Evolutionary conservation across 2,113 vertebrate genomes (phyloP).

Genomic region (Formicarius rufipectus): DNA sequence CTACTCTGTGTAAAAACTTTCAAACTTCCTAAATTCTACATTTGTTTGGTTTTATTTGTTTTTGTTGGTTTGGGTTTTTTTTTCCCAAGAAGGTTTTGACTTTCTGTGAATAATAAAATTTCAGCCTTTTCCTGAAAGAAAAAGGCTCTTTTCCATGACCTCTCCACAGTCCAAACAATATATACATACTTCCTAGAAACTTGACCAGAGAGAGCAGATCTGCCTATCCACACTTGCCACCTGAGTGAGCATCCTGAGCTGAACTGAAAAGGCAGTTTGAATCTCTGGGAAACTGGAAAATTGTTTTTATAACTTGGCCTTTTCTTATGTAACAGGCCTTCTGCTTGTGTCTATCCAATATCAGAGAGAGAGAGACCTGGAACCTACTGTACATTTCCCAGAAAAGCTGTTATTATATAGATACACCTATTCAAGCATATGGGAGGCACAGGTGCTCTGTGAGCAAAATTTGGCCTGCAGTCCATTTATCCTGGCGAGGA

Average conservation of each 20-base stretch:
- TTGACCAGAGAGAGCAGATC: neutral
- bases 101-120: neutral
- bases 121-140: neutral
- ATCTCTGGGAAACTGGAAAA: neutral
- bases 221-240: neutral
- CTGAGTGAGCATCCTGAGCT: neutral
- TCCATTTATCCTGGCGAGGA: conserved; percentile 16
- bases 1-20: neutral
- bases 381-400: neutral
- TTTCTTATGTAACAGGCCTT: conserved; percentile 24
- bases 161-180: neutral
- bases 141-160: neutral
- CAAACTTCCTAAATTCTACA: neutral
- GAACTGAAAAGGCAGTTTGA: neutral
- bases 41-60: no score
- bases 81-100: neutral
- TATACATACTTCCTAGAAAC: neutral
- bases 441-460: conserved; percentile 34
- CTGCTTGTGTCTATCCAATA: neutral
- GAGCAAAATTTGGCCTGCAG: conserved; percentile 23
- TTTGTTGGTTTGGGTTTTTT: neutral
- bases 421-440: conserved; percentile 41
- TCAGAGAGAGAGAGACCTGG: neutral
- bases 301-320: neutral
- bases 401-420: conserved; percentile 14